Evolutionary conservation across 1,140 invertebrate species (phyloP).

Genomic region (Hyles euphorbiae): DNA sequence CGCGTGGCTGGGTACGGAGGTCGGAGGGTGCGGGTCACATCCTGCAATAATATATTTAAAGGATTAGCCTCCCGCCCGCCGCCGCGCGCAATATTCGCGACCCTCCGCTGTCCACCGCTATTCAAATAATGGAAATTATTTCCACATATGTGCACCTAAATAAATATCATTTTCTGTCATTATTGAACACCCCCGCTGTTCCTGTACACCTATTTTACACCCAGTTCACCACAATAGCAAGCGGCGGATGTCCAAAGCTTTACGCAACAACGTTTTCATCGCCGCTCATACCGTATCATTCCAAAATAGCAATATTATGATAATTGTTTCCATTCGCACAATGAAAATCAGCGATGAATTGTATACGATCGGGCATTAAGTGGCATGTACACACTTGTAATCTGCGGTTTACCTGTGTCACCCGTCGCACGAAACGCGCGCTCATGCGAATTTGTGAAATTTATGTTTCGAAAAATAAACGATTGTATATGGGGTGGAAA

Average conservation of each 20-base stretch:
- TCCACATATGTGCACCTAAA: conserved; percentile 75
- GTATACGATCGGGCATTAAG: too few species aligned
- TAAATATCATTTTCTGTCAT: conserved; percentile 74
- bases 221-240: conserved; percentile 45
- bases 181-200: conserved; percentile 72
- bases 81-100: conserved; percentile 67
- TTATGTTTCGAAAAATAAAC: conserved; percentile 73
- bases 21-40: conserved; percentile 50
- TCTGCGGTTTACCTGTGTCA: conserved; percentile 32
- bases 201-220: conserved; percentile 61
- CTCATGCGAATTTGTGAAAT: conserved; percentile 62
- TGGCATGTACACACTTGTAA: conserved; percentile 1
- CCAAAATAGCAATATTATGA: neutral
- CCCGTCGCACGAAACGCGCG: conserved; percentile 38
- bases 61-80: conserved; percentile 65
- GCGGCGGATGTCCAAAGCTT: conserved; percentile 23
- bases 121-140: conserved; percentile 76
- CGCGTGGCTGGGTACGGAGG: conserved; percentile 44
- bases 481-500: conserved; percentile 74
- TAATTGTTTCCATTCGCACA: too few species aligned
- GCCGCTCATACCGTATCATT: conserved; percentile 3
- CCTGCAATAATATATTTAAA: conserved; percentile 75
- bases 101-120: conserved; percentile 54
- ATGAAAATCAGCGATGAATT: too few species aligned
- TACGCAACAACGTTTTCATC: conserved; percentile 7